These are phyloP conservation scores for Drosophila mayaguana DNA, from an alignment of 2,888 invertebrate genomes.

Conservation along the genomic window DNA sequence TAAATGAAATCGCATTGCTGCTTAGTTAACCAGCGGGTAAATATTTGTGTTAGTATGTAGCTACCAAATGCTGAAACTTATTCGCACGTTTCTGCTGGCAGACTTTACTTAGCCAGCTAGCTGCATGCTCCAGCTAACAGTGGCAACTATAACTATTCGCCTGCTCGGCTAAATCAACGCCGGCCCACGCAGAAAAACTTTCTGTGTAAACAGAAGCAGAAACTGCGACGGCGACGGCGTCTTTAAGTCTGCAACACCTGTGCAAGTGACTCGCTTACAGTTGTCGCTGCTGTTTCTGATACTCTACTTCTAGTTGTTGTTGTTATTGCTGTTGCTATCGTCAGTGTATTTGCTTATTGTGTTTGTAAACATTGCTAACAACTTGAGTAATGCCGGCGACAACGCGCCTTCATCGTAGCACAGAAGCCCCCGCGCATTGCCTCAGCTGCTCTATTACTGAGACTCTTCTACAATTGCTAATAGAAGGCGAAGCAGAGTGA, in stretches of 20 bases:
- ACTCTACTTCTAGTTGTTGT: constrained; percentile 8
- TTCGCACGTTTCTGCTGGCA: constrained; percentile 63
- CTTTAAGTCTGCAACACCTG: constrained; percentile 69
- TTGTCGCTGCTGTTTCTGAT: constrained; percentile 26
- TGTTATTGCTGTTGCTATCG: constrained; percentile 46
- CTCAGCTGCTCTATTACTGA: constrained; percentile 40
- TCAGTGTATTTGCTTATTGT: constrained; percentile 76
- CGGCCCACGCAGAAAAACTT: constrained; percentile 60
- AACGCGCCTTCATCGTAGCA: constrained; percentile 56
- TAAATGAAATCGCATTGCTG: constrained; percentile 27
- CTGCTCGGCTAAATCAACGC: constrained; percentile 41
- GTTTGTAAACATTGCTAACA: constrained; percentile 81
- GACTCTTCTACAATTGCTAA: constrained; percentile 61
- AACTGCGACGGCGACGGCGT: constrained; percentile 33
- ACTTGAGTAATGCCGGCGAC: constrained; percentile 78
- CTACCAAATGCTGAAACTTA: constrained; percentile 64
- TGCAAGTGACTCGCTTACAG: constrained; percentile 48
- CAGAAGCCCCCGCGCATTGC: constrained; percentile 2
- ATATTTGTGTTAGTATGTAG: constrained; percentile 49
- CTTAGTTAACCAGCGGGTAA: constrained; percentile 48
- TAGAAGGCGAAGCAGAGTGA: constrained; percentile 35
- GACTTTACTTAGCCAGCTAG: constrained; percentile 61
- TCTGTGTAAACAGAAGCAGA: constrained; percentile 56
- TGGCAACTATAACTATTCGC: constrained; percentile 60
- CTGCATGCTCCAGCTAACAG: constrained; percentile 42